These are phyloP conservation scores for Drosophila orena DNA, from an alignment of 1,140 invertebrate species.

Conservation along the genomic window DNA sequence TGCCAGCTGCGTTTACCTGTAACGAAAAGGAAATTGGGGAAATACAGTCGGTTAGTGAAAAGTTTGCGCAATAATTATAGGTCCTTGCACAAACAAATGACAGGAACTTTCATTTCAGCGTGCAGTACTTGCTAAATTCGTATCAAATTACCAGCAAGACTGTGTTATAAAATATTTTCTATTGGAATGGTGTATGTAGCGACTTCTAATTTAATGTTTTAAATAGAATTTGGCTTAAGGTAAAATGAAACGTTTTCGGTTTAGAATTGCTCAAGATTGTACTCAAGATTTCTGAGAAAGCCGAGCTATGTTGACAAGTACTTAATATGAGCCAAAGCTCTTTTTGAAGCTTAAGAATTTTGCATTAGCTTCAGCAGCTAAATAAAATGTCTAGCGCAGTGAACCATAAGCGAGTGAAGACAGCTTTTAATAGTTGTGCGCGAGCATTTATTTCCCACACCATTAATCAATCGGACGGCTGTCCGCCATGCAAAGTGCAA, in stretches of 20 bases:
- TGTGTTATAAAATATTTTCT: not conserved
- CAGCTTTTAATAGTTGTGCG: not conserved
- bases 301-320: not conserved
- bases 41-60: constrained; percentile 18
- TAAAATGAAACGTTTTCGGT: not conserved
- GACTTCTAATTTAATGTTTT: not conserved
- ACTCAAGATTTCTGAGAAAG: not conserved
- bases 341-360: not conserved
- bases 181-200: not conserved
- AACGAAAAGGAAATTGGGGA: constrained; percentile 21
- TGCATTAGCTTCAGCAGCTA: too few species aligned
- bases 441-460: constrained; percentile 11
- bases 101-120: too few species aligned
- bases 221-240: not conserved
- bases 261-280: not conserved
- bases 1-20: constrained; percentile 43
- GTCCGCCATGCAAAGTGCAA: constrained; percentile 48
- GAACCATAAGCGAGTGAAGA: not conserved
- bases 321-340: not conserved
- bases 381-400: not conserved
- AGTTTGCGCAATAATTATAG: not conserved
- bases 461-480: constrained; percentile 20
- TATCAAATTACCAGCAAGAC: not conserved
- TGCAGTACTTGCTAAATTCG: not conserved
- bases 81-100: not conserved